Evolutionary conservation across 2,888 invertebrate species (phyloP), one percentile per base, ranked within the genome.

Genomic region (Hyppa rectilinea): DNA sequence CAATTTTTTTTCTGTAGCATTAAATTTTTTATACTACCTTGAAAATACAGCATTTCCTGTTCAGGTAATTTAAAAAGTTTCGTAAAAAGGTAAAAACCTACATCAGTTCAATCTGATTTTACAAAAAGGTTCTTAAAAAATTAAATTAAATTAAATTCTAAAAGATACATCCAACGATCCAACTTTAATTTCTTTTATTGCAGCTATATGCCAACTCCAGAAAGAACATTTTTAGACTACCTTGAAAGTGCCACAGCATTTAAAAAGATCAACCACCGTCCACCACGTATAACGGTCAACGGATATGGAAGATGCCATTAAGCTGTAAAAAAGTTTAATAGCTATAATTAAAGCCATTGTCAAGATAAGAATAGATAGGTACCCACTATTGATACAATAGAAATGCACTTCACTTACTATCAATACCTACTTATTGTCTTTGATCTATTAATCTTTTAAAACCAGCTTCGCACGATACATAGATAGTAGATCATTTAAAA

Each of bases 291-390:
- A 45, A 26, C 34, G 61, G 23, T 63, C 49, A 38, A 34, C 34
- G 47, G 40, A 31, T 56, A 78, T 64, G 50, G 31, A 23, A 43
- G 45, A 72, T 29, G 12, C 26, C 38, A 60, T 61, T 23, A 12
- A 36, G 45, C 38, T 10, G 38, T 79, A 66, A 77, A 73, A 45
- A 45, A 9, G 31, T 55, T 49, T 55, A 76, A 29, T 31, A n/a
- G 26, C n/a, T 61, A 55, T 63, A 45, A 29, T 67, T 55, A 55
- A 45, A 50, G 1, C 53, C 45, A 67, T 67, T 77, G 68, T 74
- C 17, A 29, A 17, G 40, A 62, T 79, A 74, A 53, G 29, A 80
- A 63, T 74, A 77, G 53, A 74, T 53, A n/a, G n/a, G n/a, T n/a
- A n/a, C n/a, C n/a, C n/a, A 55, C 26, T n/a, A 47, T 47, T 36